Base-by-base conservation (phyloP, 2,797 vertebrate genomes). In the Avahi laniger region DNA sequence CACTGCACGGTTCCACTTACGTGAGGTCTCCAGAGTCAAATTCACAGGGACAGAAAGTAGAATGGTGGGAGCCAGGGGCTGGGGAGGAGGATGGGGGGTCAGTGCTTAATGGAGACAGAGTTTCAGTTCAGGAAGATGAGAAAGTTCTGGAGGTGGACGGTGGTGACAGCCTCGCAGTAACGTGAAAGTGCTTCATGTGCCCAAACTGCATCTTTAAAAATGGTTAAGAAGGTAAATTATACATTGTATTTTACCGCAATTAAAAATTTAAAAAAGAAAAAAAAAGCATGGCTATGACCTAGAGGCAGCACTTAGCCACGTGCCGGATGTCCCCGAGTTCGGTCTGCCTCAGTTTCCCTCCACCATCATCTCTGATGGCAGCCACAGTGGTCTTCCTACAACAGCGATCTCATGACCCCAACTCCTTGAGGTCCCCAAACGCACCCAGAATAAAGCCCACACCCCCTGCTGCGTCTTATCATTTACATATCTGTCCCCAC, bases 391-490 rank as follows among this genome's bases (percentile, higher is more conserved):
- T 13, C 18, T 1, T 2, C 59, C n/a, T n/a, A 13, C 30, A n/a
- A 18, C 1, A 20, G 0, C 2, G 3, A 43, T 6, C 43, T 35
- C 26, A 7, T 17, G 61, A 5, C 17, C 0, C 59, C 13, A 63
- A 63, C 7, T 81, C 30, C 26, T 2, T 0, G 22, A 2, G 78
- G 28, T 5, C 46, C 82, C 93, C 20, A 26, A 4, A 0, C 26
- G 52, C 41, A n/a, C 59, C 61, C 9, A 4, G 52, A 54, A 69
- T 43, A 33, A 38, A 67, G n/a, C n/a, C 15, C 48, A 13, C 0
- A 1, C 18, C 20, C 7, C 2, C 14, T 2, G 30, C 20, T 24
- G 76, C 10, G 2, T 41, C 38, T 50, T 28, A 4, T 0, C 26
- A n/a, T 22, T 84, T 24, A n/a, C 0, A 0, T 1, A 2, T 15